Conservation (phyloP, 92 coral and sea anemone species). For the Palythoa grandis region DNA sequence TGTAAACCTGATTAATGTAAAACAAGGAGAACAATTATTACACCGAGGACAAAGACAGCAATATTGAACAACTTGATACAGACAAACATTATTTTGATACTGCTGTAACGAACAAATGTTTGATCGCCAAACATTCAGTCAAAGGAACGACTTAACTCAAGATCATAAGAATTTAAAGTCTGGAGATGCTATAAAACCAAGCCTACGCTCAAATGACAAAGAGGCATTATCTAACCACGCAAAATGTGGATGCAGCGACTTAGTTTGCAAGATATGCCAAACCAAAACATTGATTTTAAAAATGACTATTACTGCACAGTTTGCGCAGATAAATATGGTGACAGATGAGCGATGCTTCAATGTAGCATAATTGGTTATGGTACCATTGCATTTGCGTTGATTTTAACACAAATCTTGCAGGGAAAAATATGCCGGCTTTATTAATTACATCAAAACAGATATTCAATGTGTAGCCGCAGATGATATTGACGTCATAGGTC, state of each 20-base stretch:
- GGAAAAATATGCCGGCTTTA: not conserved
- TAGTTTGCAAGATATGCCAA: not conserved
- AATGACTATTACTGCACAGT: constrained; percentile 12
- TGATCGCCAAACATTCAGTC: not conserved
- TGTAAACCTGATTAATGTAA: not conserved
- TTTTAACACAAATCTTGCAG: not conserved
- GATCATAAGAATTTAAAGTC: not conserved
- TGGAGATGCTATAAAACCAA: too few relatives aligned
- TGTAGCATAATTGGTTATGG: not conserved
- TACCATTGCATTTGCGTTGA: constrained; percentile 8
- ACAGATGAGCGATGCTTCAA: not conserved
- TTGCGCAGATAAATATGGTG: not conserved
- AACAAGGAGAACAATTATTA: not conserved
- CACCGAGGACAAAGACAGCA: not conserved
- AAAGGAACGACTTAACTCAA: not conserved
- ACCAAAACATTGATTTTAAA: not conserved
- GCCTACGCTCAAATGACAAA: too few relatives aligned
- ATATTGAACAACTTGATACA: not conserved
- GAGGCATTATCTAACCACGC: not conserved
- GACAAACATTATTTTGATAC: not conserved
- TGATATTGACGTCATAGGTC: not conserved
- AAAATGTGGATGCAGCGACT: not conserved
- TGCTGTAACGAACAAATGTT: not conserved
- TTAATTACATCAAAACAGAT: not conserved
- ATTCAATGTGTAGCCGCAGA: not conserved